Conservation (phyloP, 2,888 invertebrate genomes). For the Catotricha subobsoleta region DNA sequence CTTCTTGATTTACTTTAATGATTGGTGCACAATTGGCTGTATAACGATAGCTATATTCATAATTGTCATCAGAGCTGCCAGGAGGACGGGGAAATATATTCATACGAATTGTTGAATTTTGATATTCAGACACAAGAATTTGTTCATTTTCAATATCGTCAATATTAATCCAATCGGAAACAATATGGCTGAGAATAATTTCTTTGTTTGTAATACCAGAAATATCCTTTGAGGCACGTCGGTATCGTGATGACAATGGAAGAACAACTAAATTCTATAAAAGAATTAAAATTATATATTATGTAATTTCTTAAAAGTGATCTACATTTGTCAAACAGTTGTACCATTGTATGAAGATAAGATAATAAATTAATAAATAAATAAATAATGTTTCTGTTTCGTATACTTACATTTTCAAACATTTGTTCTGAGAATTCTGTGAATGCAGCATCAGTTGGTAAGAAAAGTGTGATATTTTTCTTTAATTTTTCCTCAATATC, state of each 20-base stretch:
- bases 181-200: conserved; percentile 38
- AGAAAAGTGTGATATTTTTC: conserved; percentile 42
- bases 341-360: too few species aligned
- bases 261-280: conserved; percentile 32
- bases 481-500: conserved; percentile 32
- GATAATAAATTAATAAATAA: too few species aligned
- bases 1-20: conserved; percentile 38
- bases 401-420: conserved; percentile 32
- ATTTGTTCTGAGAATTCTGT: conserved; percentile 34
- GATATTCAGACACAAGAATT: conserved; percentile 24
- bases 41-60: conserved; percentile 21
- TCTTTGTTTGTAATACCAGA: conserved; percentile 29
- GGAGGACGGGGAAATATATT: conserved; percentile 17
- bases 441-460: conserved; percentile 43
- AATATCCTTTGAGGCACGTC: conserved; percentile 11
- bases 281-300: conserved; percentile 6
- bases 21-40: conserved; percentile 53
- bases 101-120: conserved; percentile 25
- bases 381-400: background rate
- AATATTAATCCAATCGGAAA: conserved; percentile 36
- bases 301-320: too few species aligned
- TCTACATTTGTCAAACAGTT: too few species aligned
- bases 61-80: conserved; percentile 16
- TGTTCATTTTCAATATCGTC: conserved; percentile 40
- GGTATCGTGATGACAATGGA: conserved; percentile 15